phyloP scores from a whole-genome alignment of 2,797 vertebrate species.

The Acrossocheilus fasciatus region DNA sequence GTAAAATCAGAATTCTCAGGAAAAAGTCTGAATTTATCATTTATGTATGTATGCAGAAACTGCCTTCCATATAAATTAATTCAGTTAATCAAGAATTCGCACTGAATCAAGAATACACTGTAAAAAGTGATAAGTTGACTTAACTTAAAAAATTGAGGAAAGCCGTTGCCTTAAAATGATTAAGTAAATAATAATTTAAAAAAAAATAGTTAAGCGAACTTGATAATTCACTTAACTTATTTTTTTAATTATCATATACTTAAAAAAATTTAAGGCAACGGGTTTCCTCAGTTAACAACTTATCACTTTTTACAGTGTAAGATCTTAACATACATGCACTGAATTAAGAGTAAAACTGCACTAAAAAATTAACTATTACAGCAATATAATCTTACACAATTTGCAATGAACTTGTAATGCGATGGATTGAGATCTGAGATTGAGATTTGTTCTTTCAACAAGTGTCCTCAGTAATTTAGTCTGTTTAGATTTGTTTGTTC shows the following conservation, averaged over 20 bases:
- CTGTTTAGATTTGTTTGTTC: neutral
- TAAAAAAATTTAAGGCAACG: too few relatives aligned
- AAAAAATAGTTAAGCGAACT: too few relatives aligned
- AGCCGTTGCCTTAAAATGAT: too few relatives aligned
- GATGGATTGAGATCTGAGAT: neutral
- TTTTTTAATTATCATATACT: too few relatives aligned
- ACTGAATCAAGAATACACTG: too few relatives aligned
- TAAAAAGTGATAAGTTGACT: too few relatives aligned
- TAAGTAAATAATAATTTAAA: too few relatives aligned
- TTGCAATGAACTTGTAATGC: neutral
- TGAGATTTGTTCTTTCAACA: neutral
- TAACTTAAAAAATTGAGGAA: too few relatives aligned
- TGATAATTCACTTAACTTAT: too few relatives aligned
- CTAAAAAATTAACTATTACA: neutral
- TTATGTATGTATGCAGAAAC: neutral
- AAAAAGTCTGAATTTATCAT: neutral
- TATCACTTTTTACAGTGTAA: too few relatives aligned
- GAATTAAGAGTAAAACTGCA: neutral
- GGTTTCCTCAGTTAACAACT: too few relatives aligned
- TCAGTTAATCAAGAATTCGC: neutral
- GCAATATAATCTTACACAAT: neutral
- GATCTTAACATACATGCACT: neutral
- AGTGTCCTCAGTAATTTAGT: neutral
- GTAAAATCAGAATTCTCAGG: neutral
- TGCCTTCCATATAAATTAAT: too few relatives aligned